Percentiles rank a stretch among this genome's conserved stretches.
Evolutionary conservation across 1,140 invertebrate species (phyloP).

Genomic region (Temnothorax nylanderi): DNA sequence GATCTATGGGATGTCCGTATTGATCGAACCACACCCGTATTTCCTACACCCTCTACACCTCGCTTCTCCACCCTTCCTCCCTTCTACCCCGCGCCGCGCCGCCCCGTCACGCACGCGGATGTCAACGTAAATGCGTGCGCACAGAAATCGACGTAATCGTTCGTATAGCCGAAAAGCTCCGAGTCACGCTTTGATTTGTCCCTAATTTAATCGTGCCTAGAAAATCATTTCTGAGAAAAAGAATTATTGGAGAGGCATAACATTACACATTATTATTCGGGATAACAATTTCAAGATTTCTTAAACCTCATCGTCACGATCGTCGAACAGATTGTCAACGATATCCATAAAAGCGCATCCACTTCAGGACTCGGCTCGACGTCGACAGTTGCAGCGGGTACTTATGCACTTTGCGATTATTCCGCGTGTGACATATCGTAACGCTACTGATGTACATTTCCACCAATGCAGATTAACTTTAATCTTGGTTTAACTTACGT

Average conservation of each 20-base stretch:
- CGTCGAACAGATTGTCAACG: neutral
- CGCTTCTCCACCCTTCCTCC: slow-evolving; percentile 50
- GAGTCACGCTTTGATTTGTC: neutral
- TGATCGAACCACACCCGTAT: slow-evolving; percentile 84
- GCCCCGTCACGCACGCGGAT: slow-evolving; percentile 35
- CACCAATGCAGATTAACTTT: too few relatives aligned
- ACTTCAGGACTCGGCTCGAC: slow-evolving; percentile 10
- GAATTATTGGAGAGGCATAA: neutral
- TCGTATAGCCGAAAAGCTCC: slow-evolving; percentile 4
- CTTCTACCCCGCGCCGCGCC: slow-evolving; percentile 4
- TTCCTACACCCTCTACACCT: slow-evolving; percentile 73
- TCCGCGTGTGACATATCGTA: neutral
- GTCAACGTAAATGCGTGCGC: slow-evolving; percentile 68
- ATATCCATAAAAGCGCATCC: neutral
- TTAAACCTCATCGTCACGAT: neutral
- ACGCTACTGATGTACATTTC: too few relatives aligned
- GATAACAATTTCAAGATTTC: neutral
- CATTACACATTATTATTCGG: neutral
- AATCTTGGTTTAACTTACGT: too few relatives aligned
- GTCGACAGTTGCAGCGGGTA: neutral
- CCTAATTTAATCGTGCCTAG: neutral
- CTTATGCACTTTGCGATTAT: slow-evolving; percentile 17
- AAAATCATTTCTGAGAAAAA: neutral
- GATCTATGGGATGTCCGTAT: slow-evolving; percentile 82
- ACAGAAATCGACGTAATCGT: slow-evolving; percentile 65